Evolutionary conservation across 1,140 invertebrate genomes (phyloP).

Genomic region (Ladona fulva): DNA sequence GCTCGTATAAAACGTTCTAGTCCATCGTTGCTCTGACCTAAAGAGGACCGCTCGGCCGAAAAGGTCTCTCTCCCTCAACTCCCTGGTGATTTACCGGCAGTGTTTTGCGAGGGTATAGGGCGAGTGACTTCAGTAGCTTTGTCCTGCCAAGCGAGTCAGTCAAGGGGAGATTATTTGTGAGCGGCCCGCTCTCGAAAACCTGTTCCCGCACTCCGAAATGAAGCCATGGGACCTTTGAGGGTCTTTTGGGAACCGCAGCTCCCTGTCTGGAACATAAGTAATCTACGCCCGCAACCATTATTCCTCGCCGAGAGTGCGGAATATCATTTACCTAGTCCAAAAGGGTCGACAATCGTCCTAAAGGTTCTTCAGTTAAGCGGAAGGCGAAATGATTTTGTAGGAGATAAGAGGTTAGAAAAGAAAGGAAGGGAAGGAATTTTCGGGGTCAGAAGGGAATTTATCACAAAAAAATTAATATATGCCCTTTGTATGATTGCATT

Average conservation of each 20-base stretch:
- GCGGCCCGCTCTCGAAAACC: neutral
- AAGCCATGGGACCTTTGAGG: neutral
- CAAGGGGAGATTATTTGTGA: neutral
- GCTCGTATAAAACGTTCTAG: too few relatives aligned
- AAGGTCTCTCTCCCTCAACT: too few relatives aligned
- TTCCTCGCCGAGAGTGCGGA: neutral
- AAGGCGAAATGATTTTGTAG: neutral
- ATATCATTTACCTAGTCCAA: neutral
- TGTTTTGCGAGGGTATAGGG: too few relatives aligned
- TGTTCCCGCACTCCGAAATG: neutral
- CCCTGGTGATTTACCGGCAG: too few relatives aligned
- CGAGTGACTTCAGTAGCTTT: too few relatives aligned
- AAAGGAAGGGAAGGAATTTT: neutral
- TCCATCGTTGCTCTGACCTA: too few relatives aligned
- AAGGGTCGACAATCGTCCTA: neutral
- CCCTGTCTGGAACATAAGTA: neutral
- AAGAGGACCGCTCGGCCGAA: too few relatives aligned
- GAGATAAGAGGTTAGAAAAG: neutral
- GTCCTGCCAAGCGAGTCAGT: too few relatives aligned
- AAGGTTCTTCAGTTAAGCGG: neutral
- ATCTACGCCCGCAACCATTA: neutral
- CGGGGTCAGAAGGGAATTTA: neutral
- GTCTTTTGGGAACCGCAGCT: neutral
- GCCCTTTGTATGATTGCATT: too few relatives aligned
- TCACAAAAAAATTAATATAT: constrained; percentile 2